phyloP scores from a whole-genome alignment of 2,113 vertebrate species.

The Bolborhynchus lineola region DNA sequence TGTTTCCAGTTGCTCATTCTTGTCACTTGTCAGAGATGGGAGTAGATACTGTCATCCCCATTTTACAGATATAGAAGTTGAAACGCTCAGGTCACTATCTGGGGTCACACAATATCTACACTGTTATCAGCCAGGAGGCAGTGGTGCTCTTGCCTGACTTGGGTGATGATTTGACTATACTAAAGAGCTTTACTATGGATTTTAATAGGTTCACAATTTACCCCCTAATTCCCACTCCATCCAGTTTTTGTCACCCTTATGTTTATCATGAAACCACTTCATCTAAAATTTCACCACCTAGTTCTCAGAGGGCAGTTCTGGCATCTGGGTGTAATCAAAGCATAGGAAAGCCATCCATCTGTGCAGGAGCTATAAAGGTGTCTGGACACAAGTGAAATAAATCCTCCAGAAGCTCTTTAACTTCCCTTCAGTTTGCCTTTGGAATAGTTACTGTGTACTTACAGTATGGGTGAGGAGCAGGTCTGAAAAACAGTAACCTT shows the following conservation, averaged over 20 bases:
- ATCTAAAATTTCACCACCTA: not conserved
- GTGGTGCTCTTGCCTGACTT: not conserved
- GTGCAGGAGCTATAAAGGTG: not conserved
- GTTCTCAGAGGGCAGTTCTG: not conserved
- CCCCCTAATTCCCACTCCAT: not conserved
- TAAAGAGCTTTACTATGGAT: not conserved
- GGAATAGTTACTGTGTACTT: not conserved
- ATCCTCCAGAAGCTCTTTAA: not conserved
- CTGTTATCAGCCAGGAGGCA: not conserved
- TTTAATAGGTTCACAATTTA: not conserved
- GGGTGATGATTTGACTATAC: not conserved
- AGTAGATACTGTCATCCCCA: not conserved
- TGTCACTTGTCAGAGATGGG: not conserved
- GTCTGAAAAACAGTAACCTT: not conserved
- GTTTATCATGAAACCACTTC: not conserved
- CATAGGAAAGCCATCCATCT: not conserved
- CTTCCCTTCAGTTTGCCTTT: not conserved
- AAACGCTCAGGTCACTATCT: not conserved
- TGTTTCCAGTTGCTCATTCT: not conserved
- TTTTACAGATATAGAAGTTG: not conserved
- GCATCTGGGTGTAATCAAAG: not conserved
- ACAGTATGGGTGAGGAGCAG: not conserved
- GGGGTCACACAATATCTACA: not conserved
- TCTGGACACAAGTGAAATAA: not conserved
- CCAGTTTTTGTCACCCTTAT: not conserved